A percentile compares a stretch with the other conserved stretches of the same genome.
These are phyloP conservation scores for Anguilla obscura DNA, from an alignment of 2,797 vertebrate species.

Conservation along the genomic window DNA sequence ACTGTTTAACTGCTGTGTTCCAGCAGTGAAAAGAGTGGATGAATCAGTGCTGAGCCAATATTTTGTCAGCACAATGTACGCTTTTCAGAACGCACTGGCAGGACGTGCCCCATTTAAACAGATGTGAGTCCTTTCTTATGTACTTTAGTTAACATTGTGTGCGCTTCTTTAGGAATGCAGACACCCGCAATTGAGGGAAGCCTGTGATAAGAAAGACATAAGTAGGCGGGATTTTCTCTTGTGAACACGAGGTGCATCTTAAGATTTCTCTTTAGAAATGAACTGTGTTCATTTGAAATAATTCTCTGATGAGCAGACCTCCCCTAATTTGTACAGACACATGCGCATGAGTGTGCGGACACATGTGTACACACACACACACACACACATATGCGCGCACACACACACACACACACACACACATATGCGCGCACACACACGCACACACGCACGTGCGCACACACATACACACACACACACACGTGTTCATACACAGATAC, in stretches of 20 bases:
- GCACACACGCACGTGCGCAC: not conserved
- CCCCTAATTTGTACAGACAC: not conserved
- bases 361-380: not conserved
- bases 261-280: not conserved
- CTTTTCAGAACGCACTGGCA: not conserved
- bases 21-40: not conserved
- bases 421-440: not conserved
- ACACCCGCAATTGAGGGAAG: not conserved
- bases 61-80: not conserved
- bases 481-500: not conserved
- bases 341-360: not conserved
- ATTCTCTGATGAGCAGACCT: not conserved
- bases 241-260: not conserved
- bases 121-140: not conserved
- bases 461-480: not conserved
- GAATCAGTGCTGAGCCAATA: not conserved
- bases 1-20: conserved; percentile 14
- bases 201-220: not conserved
- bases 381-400: not conserved
- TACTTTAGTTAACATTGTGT: not conserved
- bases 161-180: not conserved
- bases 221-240: not conserved
- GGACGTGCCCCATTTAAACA: not conserved
- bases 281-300: not conserved
- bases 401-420: not conserved